Percentiles rank a stretch among this genome's conserved stretches.
Evolutionary conservation across 2,888 invertebrate genomes (phyloP).

Genomic region (Temnothorax unifasciatus): DNA sequence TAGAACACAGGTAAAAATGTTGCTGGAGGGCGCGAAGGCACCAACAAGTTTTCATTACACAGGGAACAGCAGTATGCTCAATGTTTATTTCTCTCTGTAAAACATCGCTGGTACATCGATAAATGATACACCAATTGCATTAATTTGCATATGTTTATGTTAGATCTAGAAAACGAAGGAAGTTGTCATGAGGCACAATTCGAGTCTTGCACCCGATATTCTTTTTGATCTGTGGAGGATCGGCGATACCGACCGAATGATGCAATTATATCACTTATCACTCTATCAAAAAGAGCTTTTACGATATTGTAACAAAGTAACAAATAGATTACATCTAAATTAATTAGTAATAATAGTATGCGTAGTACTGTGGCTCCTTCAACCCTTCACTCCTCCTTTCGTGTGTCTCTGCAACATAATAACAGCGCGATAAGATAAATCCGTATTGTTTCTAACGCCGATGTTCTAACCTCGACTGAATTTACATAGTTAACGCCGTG

Average conservation of each 20-base stretch:
- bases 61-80: background rate
- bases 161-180: background rate
- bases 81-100: conserved; percentile 43
- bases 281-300: conserved; percentile 57
- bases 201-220: conserved; percentile 9
- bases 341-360: conserved; percentile 66
- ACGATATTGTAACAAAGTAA: conserved; percentile 71
- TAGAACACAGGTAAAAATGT: conserved; percentile 2
- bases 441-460: background rate
- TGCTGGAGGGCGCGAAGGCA: background rate
- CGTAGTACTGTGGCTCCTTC: conserved; percentile 49
- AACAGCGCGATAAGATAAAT: conserved; percentile 8
- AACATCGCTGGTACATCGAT: conserved; percentile 31
- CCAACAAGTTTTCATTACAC: background rate
- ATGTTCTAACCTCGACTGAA: background rate
- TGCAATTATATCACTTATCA: conserved; percentile 34
- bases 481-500: background rate
- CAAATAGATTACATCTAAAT: conserved; percentile 72
- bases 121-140: conserved; percentile 36
- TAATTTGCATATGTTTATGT: conserved; percentile 19
- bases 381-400: conserved; percentile 71
- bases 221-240: conserved; percentile 29
- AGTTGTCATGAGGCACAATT: background rate
- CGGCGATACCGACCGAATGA: conserved; percentile 34
- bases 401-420: conserved; percentile 79